phyloP scores from a whole-genome alignment of 2,797 vertebrate genomes.

The Cottoperca gobio region DNA sequence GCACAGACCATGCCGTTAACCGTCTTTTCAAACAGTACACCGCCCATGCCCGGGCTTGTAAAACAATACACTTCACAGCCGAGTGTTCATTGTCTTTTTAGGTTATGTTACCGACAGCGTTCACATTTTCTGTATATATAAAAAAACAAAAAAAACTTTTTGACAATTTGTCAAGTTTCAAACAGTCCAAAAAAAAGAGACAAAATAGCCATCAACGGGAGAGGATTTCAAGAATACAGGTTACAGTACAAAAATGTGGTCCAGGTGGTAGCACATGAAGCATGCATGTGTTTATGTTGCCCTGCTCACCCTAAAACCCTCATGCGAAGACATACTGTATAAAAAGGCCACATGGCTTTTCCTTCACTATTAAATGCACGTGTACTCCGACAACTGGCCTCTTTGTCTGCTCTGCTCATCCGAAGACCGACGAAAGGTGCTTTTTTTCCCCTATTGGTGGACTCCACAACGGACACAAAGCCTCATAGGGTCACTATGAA shows the following conservation, averaged over 20 bases:
- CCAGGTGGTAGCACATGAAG: conserved; percentile 75
- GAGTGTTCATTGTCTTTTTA: conserved; percentile 68
- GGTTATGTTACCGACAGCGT: conserved; percentile 65
- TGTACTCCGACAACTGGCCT: conserved; percentile 59
- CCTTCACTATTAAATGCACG: conserved; percentile 73
- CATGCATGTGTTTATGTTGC: conserved; percentile 76
- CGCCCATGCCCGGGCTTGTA: conserved; percentile 40
- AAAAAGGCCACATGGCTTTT: conserved; percentile 86
- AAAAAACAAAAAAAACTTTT: conserved; percentile 58
- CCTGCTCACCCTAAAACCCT: conserved; percentile 66
- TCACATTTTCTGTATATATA: conserved; percentile 82
- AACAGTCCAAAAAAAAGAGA: conserved; percentile 66
- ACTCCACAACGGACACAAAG: conserved; percentile 28
- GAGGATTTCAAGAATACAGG: conserved; percentile 83
- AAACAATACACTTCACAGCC: conserved; percentile 70
- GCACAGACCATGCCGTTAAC: conserved; percentile 39
- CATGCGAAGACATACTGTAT: conserved; percentile 76
- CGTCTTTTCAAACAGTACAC: conserved; percentile 35
- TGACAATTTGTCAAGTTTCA: conserved; percentile 58
- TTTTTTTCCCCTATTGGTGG: conserved; percentile 39
- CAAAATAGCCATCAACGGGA: conserved; percentile 64
- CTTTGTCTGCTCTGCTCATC: conserved; percentile 63
- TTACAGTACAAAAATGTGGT: conserved; percentile 84
- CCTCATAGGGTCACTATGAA: conserved; percentile 22
- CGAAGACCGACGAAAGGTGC: conserved; percentile 69